Conservation (phyloP, 1,140 invertebrate species). For the Brachionus rotundiformis region DNA sequence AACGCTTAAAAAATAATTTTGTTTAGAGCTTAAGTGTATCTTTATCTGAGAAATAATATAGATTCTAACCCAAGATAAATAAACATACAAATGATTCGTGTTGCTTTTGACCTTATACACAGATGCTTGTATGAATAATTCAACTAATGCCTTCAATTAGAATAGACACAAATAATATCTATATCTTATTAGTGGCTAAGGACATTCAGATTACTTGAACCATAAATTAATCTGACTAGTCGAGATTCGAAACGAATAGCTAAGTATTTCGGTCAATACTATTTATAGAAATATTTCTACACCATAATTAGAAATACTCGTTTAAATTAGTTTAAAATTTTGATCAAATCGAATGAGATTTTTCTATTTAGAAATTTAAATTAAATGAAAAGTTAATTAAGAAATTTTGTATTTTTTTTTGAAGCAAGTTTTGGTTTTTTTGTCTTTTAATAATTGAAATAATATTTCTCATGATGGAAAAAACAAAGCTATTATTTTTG, state of each 20-base stretch:
- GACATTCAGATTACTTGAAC: neutral
- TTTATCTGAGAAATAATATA: slow-evolving; percentile 11
- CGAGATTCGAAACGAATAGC: neutral
- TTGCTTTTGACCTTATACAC: neutral
- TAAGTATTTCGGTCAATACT: neutral
- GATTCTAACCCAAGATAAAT: slow-evolving; percentile 13
- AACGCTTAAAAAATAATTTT: neutral
- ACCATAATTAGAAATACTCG: neutral
- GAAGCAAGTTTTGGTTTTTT: no score
- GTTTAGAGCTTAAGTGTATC: slow-evolving; percentile 2
- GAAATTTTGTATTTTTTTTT: neutral
- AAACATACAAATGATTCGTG: neutral
- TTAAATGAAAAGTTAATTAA: neutral
- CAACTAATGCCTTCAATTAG: neutral
- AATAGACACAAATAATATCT: neutral
- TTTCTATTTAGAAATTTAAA: neutral
- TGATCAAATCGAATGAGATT: neutral
- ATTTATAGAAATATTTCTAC: neutral
- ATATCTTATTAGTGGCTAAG: neutral
- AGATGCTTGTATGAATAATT: neutral
- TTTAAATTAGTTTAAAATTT: neutral
- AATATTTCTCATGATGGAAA: no score
- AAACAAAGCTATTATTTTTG: no score
- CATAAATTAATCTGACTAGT: neutral
- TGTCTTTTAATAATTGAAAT: no score